These are phyloP conservation scores for Meiosimyza platycephala DNA, from an alignment of 2,888 invertebrate genomes.

Conservation along the genomic window DNA sequence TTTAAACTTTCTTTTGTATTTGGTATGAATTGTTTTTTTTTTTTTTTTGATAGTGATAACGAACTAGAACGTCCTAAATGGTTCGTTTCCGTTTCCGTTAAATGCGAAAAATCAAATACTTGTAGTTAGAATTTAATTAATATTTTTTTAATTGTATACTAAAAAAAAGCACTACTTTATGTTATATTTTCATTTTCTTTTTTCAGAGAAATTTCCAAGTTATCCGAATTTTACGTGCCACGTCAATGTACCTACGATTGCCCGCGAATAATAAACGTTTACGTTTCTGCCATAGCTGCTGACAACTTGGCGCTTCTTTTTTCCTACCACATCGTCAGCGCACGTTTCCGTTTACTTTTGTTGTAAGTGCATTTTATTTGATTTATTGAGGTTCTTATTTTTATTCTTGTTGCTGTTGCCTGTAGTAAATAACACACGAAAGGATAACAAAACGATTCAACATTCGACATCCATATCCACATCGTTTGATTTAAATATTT, in stretches of 20 bases:
- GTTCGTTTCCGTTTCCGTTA: too few species aligned
- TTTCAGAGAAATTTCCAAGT: conserved; percentile 4
- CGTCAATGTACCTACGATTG: conserved; percentile 14
- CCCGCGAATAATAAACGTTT: conserved; percentile 13
- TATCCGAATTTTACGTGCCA: conserved; percentile 28
- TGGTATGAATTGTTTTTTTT: too few species aligned
- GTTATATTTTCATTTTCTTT: background rate
- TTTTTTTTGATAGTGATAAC: too few species aligned
- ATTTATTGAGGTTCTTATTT: background rate
- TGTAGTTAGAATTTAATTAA: too few species aligned
- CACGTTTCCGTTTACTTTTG: background rate
- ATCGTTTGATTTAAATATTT: conserved; percentile 6
- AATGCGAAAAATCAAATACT: too few species aligned
- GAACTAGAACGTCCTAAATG: too few species aligned
- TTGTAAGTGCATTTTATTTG: conserved; percentile 13
- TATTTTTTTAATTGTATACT: too few species aligned
- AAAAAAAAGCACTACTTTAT: too few species aligned
- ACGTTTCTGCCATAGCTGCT: too few species aligned
- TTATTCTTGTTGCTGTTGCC: conserved; percentile 26
- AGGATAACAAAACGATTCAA: conserved; percentile 27
- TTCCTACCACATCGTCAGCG: background rate
- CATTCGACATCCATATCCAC: conserved; percentile 14
- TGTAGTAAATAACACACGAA: conserved; percentile 33
- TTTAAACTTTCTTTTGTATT: conserved; percentile 43
- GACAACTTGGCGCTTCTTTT: background rate